Evolutionary conservation across 2,888 invertebrate species (phyloP).

Genomic region (Lordiphosa andalusiaca): DNA sequence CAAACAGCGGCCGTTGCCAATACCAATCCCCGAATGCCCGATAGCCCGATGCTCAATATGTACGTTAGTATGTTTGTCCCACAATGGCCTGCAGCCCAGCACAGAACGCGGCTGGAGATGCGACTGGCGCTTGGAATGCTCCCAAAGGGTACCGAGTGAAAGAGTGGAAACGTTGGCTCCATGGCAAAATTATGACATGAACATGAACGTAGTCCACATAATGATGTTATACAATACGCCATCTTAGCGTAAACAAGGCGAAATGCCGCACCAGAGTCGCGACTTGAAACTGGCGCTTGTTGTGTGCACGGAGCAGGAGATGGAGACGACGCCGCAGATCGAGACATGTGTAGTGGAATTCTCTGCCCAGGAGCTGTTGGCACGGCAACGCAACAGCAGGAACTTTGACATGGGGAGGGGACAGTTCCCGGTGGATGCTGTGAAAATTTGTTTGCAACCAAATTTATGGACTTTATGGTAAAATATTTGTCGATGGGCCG

Average conservation of each 20-base stretch:
- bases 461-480: slow-evolving; percentile 46
- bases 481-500: slow-evolving; percentile 63
- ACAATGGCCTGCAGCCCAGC: slow-evolving; percentile 13
- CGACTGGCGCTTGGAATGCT: slow-evolving; percentile 38
- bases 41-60: slow-evolving; percentile 17
- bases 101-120: slow-evolving; percentile 42
- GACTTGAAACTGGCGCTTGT: slow-evolving; percentile 45
- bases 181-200: slow-evolving; percentile 79
- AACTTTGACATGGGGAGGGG: slow-evolving; percentile 58
- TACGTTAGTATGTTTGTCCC: not conserved
- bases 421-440: slow-evolving; percentile 41
- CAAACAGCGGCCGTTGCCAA: slow-evolving; percentile 58
- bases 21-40: slow-evolving; percentile 18
- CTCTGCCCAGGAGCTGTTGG: slow-evolving; percentile 70
- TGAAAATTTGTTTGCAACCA: slow-evolving; percentile 55
- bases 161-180: slow-evolving; percentile 15
- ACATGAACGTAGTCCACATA: slow-evolving; percentile 78
- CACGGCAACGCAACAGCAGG: slow-evolving; percentile 50
- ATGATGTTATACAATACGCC: slow-evolving; percentile 79
- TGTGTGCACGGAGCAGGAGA: not conserved
- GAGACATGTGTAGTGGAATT: slow-evolving; percentile 65
- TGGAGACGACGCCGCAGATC: slow-evolving; percentile 12
- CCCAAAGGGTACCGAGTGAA: slow-evolving; percentile 32
- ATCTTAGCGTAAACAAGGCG: slow-evolving; percentile 75
- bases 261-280: slow-evolving; percentile 58